Evolutionary conservation across 2,888 invertebrate species (phyloP), one percentile per base, ranked within the genome.

Genomic region (Laspeyria flexula): DNA sequence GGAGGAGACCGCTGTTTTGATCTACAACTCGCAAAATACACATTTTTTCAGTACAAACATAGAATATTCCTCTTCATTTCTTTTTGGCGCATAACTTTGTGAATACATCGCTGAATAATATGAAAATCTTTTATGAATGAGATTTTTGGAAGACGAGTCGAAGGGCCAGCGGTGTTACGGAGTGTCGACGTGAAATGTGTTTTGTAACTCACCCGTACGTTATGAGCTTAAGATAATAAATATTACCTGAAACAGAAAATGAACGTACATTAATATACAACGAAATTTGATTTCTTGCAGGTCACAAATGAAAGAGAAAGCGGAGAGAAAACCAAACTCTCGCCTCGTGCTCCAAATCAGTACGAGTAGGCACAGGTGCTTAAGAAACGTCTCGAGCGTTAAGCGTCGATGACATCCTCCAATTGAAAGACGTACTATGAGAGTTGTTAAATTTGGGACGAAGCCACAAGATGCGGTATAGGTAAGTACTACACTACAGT

Each of bases 1-100:
- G 79, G 83, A 83, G 68, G 60, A 71, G 77, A 80, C 83, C 85
- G 79, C 81, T 83, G 85, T 88, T 88, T 87, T 86, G 87, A 89
- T 87, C 82, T 85, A 82, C 81, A 80, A 77, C 79, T 80, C 77
- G 67, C 73, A 77, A 77, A 82, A 81, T 75, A 85, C 76, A 79
- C 69, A 80, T 79, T 82, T 83, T 79, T 78, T 79, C 79, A 77
- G 59, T 71, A 71, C 71, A 79, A 80, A 78, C 75, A 76, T 65
- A 76, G 66, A 82, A 77, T 79, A 83, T 80, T 81, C 73, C 66
- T 71, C 63, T 72, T 77, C 74, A 69, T 81, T 80, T 75, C 77
- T 73, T 77, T 75, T 67, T 71, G 61, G 71, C 69, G 66, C 71
- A 79, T 81, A 82, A 81, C 79, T 86, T 83, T 81, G 76, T 78